A percentile compares a stretch with the other conserved stretches of the same genome.
Evolutionary conservation across 2,888 invertebrate species (phyloP).

Genomic region (Coelopa pilipes): DNA sequence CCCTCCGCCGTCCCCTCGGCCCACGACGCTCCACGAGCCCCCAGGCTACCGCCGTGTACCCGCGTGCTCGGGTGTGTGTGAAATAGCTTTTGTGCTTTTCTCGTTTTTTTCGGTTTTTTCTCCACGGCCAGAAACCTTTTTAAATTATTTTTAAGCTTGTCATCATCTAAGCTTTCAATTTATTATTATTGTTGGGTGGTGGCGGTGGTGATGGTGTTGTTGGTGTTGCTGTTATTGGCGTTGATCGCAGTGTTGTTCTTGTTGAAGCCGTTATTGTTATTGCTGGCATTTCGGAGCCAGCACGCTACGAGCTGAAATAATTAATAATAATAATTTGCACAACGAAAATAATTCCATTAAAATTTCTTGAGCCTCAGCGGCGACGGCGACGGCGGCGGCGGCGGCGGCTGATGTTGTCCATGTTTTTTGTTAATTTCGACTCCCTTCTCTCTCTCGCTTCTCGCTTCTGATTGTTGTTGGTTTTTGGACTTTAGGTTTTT

Average conservation of each 20-base stretch:
- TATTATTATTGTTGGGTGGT: no score
- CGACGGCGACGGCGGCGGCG: neutral
- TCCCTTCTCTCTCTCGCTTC: neutral
- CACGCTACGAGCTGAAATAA: conserved; percentile 12
- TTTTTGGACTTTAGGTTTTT: conserved; percentile 1
- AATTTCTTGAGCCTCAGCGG: neutral
- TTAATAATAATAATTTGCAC: conserved; percentile 18
- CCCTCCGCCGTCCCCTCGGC: neutral
- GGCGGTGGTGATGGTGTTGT: no score
- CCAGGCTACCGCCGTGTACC: neutral
- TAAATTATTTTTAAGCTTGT: no score
- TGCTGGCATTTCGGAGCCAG: neutral
- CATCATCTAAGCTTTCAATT: no score
- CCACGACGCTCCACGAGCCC: neutral
- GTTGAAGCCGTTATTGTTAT: no score
- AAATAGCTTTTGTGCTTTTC: no score
- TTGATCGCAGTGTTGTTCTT: no score
- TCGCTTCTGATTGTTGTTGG: neutral
- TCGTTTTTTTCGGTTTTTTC: no score
- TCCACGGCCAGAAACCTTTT: no score
- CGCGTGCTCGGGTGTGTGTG: neutral
- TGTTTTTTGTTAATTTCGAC: conserved; percentile 1
- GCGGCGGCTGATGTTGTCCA: neutral
- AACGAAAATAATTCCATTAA: conserved; percentile 12
- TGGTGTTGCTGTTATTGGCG: no score